Evolutionary conservation across 2,888 invertebrate species (phyloP), one percentile per base, ranked within the genome.

Genomic region (Pardosa pseudoannulata): DNA sequence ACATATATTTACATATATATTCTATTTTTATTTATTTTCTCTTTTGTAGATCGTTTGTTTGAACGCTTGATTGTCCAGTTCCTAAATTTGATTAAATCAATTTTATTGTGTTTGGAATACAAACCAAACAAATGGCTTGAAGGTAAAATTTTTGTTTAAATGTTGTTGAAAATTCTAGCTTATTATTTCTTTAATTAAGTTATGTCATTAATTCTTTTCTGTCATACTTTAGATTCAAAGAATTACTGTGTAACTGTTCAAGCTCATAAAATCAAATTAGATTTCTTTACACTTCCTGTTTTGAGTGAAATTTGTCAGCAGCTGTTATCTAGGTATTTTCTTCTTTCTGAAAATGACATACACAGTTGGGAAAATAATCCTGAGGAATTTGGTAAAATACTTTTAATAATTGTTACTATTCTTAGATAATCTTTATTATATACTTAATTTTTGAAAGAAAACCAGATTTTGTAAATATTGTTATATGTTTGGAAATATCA

Each of bases 301-400:
- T 93, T 97, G 39, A 94, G 94, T 75, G 96, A 96, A 91, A 96
- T 98, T 91, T 96, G 96, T 91, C 93, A 95, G 23, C 95, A 96
- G 90, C 93, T 98, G 2, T 95, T 98, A 7, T 95, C 95, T 0
- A 96, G 96, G 90, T 98, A 98, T 92, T 96, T 98, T 91, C 93
- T 96, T 67, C 92, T 98, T 39, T 96, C 96, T 0, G 94, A 94
- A 81, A 94, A 95, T 65, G 98, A 98, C 91, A 92, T 98, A 75
- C 95, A 95, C 71, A 92, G 95, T 79, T 98, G 98, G 98, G 96
- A 96, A 90, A 94, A 94, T 0, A 96, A 97, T 92, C 97, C 98
- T 0, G 98, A 98, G 92, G 95, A 95, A 89, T 98, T 96, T 91
- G 96, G 96, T 90, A 89, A 90, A 90, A 23, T 31, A 3, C 11